Evolutionary conservation across 2,113 vertebrate genomes (phyloP), one percentile per base, ranked within the genome.

Genomic region (Pagrus major): DNA sequence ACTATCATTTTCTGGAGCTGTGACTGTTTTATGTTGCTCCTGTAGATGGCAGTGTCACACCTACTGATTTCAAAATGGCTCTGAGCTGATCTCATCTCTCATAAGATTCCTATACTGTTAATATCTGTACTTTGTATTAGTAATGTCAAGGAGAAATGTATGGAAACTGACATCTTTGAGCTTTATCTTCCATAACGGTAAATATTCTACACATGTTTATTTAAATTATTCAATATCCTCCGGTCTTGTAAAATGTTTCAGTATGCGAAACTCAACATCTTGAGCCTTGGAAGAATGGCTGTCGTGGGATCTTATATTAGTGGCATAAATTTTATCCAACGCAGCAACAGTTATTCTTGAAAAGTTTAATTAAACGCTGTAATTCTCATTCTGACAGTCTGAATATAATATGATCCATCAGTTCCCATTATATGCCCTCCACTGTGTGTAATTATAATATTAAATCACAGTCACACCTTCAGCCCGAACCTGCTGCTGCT

Each of bases 11-110:
- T 5, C 29, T 39, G 9, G n/a, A 9, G 23, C 15, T 33, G 33
- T 4, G 18, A 25, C 60, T 47, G 42, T 73, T 71, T 16, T 1
- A 3, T 8, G 1, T 41, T 14, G 5, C 39, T 78, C 90, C 93
- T 88, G 71, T 60, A 90, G 93, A 84, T 89, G 93, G 91, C 93
- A 94, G 89, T 79, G 79, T 91, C 64, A 33, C 86, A 78, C 86
- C 81, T 85, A 1, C 35, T 68, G 69, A 71, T 67, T 75, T 39
- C 7, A 39, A 18, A 31, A 59, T 29, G 67, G 20, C 71, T 63
- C 44, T 42, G 27, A 59, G 55, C 67, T 55, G 37, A 0, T 58
- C n/a, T 76, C 52, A 60, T 71, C 73, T 44, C 49, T 79, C 70
- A 61, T 61, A 9, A 60, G 21, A 64, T 39, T 44, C 33, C 25